phyloP scores from a whole-genome alignment of 2,113 vertebrate species.

The Kryptolebias marmoratus region DNA sequence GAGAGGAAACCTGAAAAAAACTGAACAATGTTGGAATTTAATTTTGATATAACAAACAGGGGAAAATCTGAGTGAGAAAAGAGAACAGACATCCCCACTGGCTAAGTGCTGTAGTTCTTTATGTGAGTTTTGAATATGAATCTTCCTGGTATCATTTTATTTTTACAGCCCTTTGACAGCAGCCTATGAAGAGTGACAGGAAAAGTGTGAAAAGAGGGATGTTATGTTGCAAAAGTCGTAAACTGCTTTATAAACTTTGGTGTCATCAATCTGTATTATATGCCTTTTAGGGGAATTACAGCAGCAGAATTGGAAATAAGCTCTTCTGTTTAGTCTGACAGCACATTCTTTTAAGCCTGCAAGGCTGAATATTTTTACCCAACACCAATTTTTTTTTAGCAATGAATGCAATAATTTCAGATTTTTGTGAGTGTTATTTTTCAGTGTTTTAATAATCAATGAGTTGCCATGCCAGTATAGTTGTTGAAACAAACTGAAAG shows the following conservation, averaged over 20 bases:
- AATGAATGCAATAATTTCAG: constrained; percentile 8
- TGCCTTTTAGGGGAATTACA: constrained; percentile 40
- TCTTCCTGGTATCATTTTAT: constrained; percentile 32
- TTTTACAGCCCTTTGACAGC: constrained; percentile 44
- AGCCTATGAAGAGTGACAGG: constrained; percentile 40
- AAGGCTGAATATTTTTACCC: constrained; percentile 19
- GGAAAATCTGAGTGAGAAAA: neutral
- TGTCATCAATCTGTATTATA: constrained; percentile 57
- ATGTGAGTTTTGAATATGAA: constrained; percentile 23
- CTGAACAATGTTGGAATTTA: neutral
- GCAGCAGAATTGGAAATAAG: constrained; percentile 13
- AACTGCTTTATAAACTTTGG: constrained; percentile 48
- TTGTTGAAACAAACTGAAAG: neutral
- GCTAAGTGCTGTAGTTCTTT: constrained; percentile 4
- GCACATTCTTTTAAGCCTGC: constrained; percentile 34
- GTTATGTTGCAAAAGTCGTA: constrained; percentile 38
- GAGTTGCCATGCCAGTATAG: neutral
- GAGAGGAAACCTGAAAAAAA: constrained; percentile 28
- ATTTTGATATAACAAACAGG: constrained; percentile 20
- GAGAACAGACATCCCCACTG: constrained; percentile 12
- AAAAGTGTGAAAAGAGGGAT: constrained; percentile 26
- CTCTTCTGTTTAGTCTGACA: constrained; percentile 33
- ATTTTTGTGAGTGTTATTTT: neutral
- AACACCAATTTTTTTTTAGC: constrained; percentile 2
- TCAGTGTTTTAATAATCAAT: neutral